phyloP scores from a whole-genome alignment of 2,797 vertebrate species.

The Cryptoblepharus egeriae region DNA sequence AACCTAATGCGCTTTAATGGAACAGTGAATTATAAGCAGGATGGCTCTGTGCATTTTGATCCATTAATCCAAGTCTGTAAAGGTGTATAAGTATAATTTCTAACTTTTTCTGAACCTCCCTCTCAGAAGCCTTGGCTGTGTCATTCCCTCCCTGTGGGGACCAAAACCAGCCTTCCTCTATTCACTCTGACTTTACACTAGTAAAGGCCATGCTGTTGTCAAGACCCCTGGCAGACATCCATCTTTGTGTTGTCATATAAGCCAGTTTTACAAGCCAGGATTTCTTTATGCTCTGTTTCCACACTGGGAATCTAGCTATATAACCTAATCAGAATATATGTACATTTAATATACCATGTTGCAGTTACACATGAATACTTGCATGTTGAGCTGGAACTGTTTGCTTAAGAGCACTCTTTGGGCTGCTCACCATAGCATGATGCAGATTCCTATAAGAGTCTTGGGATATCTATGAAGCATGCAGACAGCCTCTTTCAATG shows the following conservation, averaged over 20 bases:
- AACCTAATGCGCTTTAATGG: not conserved
- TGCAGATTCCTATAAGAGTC: slow-evolving; percentile 2
- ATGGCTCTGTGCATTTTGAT: not conserved
- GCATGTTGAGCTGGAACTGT: not conserved
- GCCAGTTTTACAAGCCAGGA: not conserved
- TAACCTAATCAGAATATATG: no score
- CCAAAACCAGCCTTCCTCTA: no score
- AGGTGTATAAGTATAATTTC: not conserved
- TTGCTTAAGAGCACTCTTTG: not conserved
- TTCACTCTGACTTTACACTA: not conserved
- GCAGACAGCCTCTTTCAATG: not conserved
- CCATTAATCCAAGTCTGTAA: not conserved
- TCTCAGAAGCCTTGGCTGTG: not conserved
- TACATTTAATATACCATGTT: not conserved
- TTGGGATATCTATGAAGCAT: not conserved
- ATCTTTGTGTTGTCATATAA: not conserved
- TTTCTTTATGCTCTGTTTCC: not conserved
- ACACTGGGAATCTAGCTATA: not conserved
- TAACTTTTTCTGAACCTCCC: not conserved
- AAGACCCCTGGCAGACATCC: not conserved
- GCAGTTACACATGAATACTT: not conserved
- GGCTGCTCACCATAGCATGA: not conserved
- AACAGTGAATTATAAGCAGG: no score
- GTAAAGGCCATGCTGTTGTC: not conserved
- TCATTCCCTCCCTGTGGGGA: no score